Evolutionary conservation across 2,113 vertebrate species (phyloP).

Genomic region (Herpetotheres cachinnans): DNA sequence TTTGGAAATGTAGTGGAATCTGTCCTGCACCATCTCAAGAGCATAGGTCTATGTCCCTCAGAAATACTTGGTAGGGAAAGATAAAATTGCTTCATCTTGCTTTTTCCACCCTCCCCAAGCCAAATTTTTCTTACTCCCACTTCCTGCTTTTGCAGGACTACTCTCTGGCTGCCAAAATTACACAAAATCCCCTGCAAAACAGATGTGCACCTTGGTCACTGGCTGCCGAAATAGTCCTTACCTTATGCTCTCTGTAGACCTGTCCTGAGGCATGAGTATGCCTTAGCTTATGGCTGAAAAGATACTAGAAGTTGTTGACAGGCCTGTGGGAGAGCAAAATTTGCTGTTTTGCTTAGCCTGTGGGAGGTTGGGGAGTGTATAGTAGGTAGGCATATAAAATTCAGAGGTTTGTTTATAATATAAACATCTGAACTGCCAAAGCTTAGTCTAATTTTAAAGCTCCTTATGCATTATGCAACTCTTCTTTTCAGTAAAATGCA

Average conservation of each 20-base stretch:
- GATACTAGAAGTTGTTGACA: not conserved
- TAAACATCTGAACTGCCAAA: slow-evolving; percentile 7
- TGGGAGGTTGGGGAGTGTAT: not conserved
- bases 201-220: not conserved
- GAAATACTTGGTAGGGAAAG: not conserved
- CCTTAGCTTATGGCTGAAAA: not conserved
- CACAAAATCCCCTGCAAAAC: not conserved
- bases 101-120: not conserved
- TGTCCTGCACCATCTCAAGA: not conserved
- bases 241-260: not conserved
- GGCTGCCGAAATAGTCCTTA: not conserved
- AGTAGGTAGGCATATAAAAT: not conserved
- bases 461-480: slow-evolving; percentile 18
- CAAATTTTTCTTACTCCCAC: not conserved
- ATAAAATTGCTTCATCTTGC: not conserved
- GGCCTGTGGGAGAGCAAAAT: not conserved
- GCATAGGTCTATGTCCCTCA: not conserved
- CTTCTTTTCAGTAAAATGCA: not conserved
- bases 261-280: not conserved
- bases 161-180: not conserved
- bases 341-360: not conserved
- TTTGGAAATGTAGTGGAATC: not conserved
- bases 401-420: slow-evolving; percentile 5
- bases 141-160: not conserved
- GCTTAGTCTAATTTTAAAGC: slow-evolving; percentile 40